Conservation (phyloP, 2,888 invertebrate species). For the Omphaloscelis lunosa region DNA sequence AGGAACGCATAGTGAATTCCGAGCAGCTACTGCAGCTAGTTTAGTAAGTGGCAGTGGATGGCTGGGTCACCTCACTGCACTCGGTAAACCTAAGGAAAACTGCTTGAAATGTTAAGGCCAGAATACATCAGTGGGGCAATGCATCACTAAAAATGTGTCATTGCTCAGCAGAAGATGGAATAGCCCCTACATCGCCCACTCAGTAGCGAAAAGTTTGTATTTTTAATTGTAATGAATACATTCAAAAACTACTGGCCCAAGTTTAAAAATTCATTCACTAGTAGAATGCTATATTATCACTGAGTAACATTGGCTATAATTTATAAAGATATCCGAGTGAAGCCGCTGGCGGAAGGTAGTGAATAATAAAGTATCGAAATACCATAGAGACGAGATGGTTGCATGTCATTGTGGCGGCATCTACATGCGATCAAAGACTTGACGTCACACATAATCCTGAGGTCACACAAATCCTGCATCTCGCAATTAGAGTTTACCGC, state of each 20-base stretch:
- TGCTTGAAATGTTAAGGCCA: conserved; percentile 6
- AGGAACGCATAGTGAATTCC: conserved; percentile 34
- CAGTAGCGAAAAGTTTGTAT: too few relatives aligned
- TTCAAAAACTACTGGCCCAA: too few relatives aligned
- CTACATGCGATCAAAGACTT: too few relatives aligned
- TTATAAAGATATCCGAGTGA: too few relatives aligned
- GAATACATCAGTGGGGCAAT: background rate
- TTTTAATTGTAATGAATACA: too few relatives aligned
- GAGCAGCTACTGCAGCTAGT: conserved; percentile 28
- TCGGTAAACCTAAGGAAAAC: conserved; percentile 6
- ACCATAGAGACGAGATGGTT: background rate
- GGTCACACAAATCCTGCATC: too few relatives aligned
- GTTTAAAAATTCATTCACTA: too few relatives aligned
- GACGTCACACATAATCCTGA: too few relatives aligned
- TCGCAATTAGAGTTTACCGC: too few relatives aligned
- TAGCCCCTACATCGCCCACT: background rate
- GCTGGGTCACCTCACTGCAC: conserved; percentile 37
- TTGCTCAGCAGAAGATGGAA: background rate
- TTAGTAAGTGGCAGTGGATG: conserved; percentile 37
- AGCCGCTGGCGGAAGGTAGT: too few relatives aligned
- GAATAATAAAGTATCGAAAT: background rate
- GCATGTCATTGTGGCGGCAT: background rate
- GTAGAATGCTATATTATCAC: too few relatives aligned
- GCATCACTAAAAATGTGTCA: background rate
- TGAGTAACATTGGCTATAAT: too few relatives aligned